A percentile compares a stretch with the other conserved stretches of the same genome.
These are phyloP conservation scores for Thymelicus sylvestris DNA, from an alignment of 2,888 invertebrate species.

Conservation along the genomic window DNA sequence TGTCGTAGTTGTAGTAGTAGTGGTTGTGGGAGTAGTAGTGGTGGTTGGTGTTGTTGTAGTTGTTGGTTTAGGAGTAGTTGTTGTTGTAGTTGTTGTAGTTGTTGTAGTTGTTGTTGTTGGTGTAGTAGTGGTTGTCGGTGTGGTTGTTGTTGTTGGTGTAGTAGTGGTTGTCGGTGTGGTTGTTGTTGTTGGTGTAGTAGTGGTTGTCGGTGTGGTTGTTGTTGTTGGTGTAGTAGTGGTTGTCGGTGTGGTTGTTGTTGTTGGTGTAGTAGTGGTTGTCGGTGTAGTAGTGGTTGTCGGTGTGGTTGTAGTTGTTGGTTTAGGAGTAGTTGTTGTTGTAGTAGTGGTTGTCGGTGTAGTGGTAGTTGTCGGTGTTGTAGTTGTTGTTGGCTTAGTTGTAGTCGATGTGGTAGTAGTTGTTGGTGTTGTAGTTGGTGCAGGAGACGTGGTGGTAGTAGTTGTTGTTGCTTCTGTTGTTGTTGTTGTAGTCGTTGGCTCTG, in stretches of 20 bases:
- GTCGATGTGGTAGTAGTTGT: slow-evolving; percentile 10
- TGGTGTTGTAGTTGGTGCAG: slow-evolving; percentile 33
- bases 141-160: slow-evolving; percentile 33
- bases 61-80: slow-evolving; percentile 30
- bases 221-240: slow-evolving; percentile 40
- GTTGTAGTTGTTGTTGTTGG: slow-evolving; percentile 38
- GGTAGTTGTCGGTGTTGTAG: slow-evolving; percentile 32
- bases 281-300: slow-evolving; percentile 37
- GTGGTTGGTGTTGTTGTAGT: slow-evolving; percentile 33
- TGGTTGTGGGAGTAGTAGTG: slow-evolving; percentile 17
- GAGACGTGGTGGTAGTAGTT: slow-evolving; percentile 35
- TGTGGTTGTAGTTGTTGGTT: slow-evolving; percentile 37
- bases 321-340: slow-evolving; percentile 31
- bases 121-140: slow-evolving; percentile 36
- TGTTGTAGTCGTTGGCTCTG: slow-evolving; percentile 29
- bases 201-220: slow-evolving; percentile 33
- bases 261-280: slow-evolving; percentile 36
- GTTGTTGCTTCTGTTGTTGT: slow-evolving; percentile 23
- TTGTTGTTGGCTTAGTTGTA: slow-evolving; percentile 21
- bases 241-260: slow-evolving; percentile 39
- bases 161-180: slow-evolving; percentile 40
- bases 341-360: slow-evolving; percentile 26
- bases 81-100: slow-evolving; percentile 35
- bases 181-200: slow-evolving; percentile 40
- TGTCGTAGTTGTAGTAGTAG: slow-evolving; percentile 27